Evolutionary conservation across 2,797 vertebrate genomes (phyloP).

Genomic region (Margarornis squamiger): DNA sequence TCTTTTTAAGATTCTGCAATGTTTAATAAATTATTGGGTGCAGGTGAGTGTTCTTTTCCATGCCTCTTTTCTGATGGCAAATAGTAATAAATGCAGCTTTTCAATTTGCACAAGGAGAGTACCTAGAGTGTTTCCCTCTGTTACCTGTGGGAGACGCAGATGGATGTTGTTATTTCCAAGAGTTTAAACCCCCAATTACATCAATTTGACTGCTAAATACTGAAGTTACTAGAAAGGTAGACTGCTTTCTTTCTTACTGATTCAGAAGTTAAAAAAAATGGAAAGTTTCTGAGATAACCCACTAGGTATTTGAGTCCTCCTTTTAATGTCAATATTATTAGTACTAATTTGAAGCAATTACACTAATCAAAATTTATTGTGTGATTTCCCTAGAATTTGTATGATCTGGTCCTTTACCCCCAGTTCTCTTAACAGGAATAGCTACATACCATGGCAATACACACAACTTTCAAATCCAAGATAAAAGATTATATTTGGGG

Average conservation of each 20-base stretch:
- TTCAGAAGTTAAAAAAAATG: background rate
- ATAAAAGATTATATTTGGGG: background rate
- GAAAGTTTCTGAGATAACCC: background rate
- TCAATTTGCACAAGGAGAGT: background rate
- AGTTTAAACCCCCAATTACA: background rate
- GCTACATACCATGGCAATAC: background rate
- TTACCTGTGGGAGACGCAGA: background rate
- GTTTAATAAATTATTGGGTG: background rate
- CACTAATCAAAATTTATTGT: background rate
- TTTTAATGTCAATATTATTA: background rate
- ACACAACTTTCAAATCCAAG: background rate
- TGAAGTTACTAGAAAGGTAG: background rate
- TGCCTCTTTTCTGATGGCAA: background rate
- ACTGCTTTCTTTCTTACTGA: background rate
- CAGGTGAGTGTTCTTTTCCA: background rate
- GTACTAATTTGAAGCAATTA: background rate
- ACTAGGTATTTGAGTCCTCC: background rate
- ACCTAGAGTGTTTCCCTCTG: background rate
- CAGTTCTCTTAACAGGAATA: background rate
- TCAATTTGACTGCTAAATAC: background rate
- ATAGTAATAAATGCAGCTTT: background rate
- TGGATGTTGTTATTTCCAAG: background rate
- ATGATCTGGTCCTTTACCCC: background rate
- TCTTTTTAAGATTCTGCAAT: background rate
- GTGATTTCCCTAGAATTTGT: background rate